These are phyloP conservation scores for Athalia circularis DNA, from an alignment of 2,888 invertebrate genomes.

Conservation along the genomic window DNA sequence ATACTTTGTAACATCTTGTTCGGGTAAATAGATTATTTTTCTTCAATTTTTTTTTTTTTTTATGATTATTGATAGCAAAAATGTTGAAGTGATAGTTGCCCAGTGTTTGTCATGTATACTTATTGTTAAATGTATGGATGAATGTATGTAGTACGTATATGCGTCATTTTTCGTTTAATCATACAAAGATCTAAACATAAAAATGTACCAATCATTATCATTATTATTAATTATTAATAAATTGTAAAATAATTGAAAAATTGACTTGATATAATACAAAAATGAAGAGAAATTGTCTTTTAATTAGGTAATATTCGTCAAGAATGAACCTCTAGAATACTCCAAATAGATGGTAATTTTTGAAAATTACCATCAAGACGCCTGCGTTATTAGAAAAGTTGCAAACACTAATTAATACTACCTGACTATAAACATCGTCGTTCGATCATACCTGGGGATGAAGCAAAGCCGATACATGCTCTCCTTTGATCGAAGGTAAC, in stretches of 20 bases:
- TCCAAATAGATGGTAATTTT: too few species aligned
- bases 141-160: too few species aligned
- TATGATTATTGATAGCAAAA: too few species aligned
- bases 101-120: too few species aligned
- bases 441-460: slow-evolving; percentile 1
- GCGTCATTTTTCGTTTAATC: neutral
- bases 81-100: too few species aligned
- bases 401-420: too few species aligned
- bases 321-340: neutral
- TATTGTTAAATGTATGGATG: too few species aligned
- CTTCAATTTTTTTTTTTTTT: neutral
- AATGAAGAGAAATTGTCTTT: slow-evolving; percentile 12
- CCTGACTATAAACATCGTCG: neutral
- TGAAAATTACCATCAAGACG: too few species aligned
- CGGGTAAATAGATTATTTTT: neutral
- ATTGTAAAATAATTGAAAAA: slow-evolving; percentile 18
- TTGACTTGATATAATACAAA: slow-evolving; percentile 21
- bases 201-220: slow-evolving; percentile 19
- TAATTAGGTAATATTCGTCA: too few species aligned
- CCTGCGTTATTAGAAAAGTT: too few species aligned
- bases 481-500: neutral
- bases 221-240: slow-evolving; percentile 34
- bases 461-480: neutral
- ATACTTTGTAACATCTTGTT: neutral
- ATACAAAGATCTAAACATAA: slow-evolving; percentile 16